These are phyloP conservation scores for Glyptemys insculpta DNA, from an alignment of 2,797 vertebrate genomes.

Conservation along the genomic window DNA sequence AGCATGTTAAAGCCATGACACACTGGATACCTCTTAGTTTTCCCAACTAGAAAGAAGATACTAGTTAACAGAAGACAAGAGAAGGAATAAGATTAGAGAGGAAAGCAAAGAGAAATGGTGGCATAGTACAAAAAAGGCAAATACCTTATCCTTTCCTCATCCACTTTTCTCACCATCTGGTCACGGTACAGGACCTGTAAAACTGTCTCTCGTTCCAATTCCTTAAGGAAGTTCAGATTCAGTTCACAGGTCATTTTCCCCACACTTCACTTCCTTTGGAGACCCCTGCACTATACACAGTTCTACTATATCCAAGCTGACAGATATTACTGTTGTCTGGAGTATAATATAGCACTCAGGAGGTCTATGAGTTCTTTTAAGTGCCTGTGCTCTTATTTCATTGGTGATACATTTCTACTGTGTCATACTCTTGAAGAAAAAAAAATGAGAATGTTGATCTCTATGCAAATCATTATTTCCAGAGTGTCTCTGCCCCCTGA, in stretches of 20 bases:
- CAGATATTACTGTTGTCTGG: neutral
- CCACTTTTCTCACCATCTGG: constrained; percentile 83
- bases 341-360: neutral
- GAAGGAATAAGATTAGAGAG: neutral
- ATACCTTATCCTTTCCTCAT: constrained; percentile 93
- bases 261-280: neutral
- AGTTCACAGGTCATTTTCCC: constrained; percentile 80
- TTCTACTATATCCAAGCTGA: fast-evolving
- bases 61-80: neutral
- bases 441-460: neutral
- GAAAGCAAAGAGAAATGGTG: neutral
- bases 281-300: neutral
- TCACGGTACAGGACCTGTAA: constrained; percentile 92
- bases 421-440: neutral
- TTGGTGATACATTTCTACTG: neutral
- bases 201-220: constrained; percentile 85
- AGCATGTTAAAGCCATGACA: neutral
- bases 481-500: neutral
- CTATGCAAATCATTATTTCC: neutral
- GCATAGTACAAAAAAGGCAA: neutral
- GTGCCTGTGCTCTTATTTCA: neutral
- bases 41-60: neutral
- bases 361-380: neutral
- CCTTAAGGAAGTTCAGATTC: constrained; percentile 86
- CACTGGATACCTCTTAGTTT: neutral